Evolutionary conservation across 2,888 invertebrate genomes (phyloP).

Genomic region (Lamellibrachia satsuma): DNA sequence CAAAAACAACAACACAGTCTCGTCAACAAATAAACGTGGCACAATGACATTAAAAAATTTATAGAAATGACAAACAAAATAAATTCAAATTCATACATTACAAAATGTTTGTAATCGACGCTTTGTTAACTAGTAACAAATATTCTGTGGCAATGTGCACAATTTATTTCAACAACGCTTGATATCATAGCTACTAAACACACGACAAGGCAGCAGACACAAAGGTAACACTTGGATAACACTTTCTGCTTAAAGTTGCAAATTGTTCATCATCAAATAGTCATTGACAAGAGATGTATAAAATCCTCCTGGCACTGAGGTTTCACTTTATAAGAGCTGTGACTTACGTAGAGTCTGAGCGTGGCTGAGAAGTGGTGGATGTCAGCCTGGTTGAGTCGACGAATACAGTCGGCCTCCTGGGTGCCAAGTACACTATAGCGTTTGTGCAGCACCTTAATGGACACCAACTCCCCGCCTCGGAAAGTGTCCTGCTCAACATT

Average conservation of each 20-base stretch:
- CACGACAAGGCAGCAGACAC: not conserved
- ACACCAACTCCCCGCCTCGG: conserved; percentile 42
- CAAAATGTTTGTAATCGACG: not conserved
- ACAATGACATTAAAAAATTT: not conserved
- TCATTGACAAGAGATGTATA: no score
- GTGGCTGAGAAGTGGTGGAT: conserved; percentile 50
- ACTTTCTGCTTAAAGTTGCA: no score
- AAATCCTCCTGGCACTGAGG: no score
- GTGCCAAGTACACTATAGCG: conserved; percentile 44
- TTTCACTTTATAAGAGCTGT: no score
- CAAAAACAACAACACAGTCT: not conserved
- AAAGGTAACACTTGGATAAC: not conserved
- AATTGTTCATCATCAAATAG: no score
- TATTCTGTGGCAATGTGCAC: not conserved
- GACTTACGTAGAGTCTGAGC: conserved; percentile 51
- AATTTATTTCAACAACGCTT: no score
- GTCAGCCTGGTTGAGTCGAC: conserved; percentile 51
- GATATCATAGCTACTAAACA: not conserved
- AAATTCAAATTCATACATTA: not conserved
- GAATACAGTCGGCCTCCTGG: conserved; percentile 54
- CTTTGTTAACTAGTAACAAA: not conserved
- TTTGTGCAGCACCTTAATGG: conserved; percentile 56
- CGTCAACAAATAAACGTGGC: not conserved
- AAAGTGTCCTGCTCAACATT: conserved; percentile 46
- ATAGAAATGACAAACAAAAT: not conserved